phyloP scores from a whole-genome alignment of 2,888 invertebrate species.

The Pachydiplax longipennis region DNA sequence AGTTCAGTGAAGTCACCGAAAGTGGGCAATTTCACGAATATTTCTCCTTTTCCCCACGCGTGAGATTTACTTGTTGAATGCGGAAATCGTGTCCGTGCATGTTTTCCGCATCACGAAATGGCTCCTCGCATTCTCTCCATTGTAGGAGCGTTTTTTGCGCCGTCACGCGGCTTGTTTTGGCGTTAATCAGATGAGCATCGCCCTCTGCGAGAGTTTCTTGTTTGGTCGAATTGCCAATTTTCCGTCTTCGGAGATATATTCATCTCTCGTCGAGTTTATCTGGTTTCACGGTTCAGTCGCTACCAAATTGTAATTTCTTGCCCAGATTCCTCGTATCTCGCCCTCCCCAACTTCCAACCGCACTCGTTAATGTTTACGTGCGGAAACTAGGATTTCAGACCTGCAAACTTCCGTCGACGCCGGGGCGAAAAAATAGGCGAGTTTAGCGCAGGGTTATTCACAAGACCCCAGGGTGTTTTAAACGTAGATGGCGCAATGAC shows the following conservation, averaged over 20 bases:
- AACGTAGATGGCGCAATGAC: too few relatives aligned
- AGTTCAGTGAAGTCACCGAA: too few relatives aligned
- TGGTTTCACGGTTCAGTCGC: neutral
- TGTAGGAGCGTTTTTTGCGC: too few relatives aligned
- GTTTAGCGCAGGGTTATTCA: neutral
- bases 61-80: too few relatives aligned
- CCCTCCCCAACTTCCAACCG: neutral
- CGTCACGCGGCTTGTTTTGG: too few relatives aligned
- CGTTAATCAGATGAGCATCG: neutral
- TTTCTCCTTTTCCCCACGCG: too few relatives aligned
- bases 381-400: neutral
- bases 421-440: neutral
- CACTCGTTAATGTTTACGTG: neutral
- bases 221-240: neutral
- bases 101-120: too few relatives aligned
- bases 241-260: neutral
- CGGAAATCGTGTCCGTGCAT: too few relatives aligned
- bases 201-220: neutral
- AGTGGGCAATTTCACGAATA: too few relatives aligned
- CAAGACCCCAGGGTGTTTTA: neutral
- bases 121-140: too few relatives aligned
- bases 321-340: neutral
- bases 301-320: neutral
- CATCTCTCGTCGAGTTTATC: neutral
- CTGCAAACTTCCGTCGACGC: neutral